phyloP scores from a whole-genome alignment of 2,113 vertebrate species.

The Oncorhynchus clarkii region DNA sequence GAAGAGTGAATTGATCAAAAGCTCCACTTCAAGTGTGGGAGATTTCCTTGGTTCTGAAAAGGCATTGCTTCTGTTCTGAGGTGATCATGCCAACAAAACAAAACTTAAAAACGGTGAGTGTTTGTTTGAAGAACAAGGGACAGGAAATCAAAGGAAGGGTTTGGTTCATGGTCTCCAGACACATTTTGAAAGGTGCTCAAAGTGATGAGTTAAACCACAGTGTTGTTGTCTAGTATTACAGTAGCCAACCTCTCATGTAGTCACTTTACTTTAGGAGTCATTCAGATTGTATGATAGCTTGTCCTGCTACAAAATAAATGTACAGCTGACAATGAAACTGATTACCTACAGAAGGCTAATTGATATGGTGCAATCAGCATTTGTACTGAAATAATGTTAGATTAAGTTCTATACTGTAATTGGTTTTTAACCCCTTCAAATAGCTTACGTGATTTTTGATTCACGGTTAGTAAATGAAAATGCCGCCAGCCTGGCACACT shows the following conservation, averaged over 20 bases:
- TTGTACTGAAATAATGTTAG: too few species aligned
- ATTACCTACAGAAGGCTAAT: too few species aligned
- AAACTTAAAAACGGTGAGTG: neutral
- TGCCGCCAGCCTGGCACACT: too few species aligned
- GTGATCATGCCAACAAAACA: slow-evolving; percentile 55
- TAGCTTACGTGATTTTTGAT: too few species aligned
- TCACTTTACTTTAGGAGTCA: neutral
- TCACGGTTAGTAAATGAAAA: too few species aligned
- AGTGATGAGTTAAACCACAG: slow-evolving; percentile 31
- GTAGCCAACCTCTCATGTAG: neutral
- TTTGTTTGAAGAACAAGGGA: slow-evolving; percentile 24
- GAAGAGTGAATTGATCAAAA: slow-evolving; percentile 27
- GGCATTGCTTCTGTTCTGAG: slow-evolving; percentile 24
- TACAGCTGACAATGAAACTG: neutral
- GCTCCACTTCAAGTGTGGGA: slow-evolving; percentile 15
- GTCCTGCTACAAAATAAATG: neutral
- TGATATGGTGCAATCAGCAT: too few species aligned
- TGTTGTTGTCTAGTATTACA: slow-evolving; percentile 1
- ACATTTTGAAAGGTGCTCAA: slow-evolving; percentile 60
- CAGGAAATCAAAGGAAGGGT: slow-evolving; percentile 13
- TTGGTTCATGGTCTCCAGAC: slow-evolving; percentile 31
- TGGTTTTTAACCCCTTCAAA: too few species aligned
- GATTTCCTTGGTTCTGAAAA: slow-evolving; percentile 25
- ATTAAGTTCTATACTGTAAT: too few species aligned
- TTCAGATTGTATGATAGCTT: neutral